phyloP scores from a whole-genome alignment of 2,888 invertebrate species.

The Alentia gelatinosa region DNA sequence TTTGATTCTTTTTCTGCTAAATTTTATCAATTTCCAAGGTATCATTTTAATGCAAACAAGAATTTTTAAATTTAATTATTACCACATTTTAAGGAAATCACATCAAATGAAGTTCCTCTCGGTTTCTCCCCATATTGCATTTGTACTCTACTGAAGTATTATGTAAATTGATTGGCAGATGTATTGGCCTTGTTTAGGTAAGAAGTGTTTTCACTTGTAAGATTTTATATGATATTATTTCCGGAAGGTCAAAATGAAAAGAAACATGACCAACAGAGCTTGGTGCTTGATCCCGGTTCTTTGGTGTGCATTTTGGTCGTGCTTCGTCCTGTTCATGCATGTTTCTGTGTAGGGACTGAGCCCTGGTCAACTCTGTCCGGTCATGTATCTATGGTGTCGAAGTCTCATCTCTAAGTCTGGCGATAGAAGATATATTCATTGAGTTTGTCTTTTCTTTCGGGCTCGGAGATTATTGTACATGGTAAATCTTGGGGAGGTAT shows the following conservation, averaged over 20 bases:
- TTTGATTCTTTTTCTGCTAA: not conserved
- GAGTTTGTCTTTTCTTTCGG: too few relatives aligned
- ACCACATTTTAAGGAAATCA: constrained; percentile 14
- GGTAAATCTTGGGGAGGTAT: too few relatives aligned
- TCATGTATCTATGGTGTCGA: too few relatives aligned
- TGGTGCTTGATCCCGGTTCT: too few relatives aligned
- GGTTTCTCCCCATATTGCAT: not conserved
- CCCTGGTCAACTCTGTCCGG: too few relatives aligned
- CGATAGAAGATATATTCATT: too few relatives aligned
- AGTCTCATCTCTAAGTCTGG: too few relatives aligned
- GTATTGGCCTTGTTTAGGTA: not conserved
- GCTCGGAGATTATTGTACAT: too few relatives aligned
- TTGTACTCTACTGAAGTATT: constrained; percentile 26
- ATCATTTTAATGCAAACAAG: not conserved
- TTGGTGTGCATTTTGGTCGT: too few relatives aligned
- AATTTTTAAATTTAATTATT: constrained; percentile 9
- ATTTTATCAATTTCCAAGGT: not conserved
- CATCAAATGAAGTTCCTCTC: not conserved
- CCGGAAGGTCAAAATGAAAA: not conserved
- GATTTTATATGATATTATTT: constrained; percentile 12
- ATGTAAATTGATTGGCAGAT: not conserved
- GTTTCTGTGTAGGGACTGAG: too few relatives aligned
- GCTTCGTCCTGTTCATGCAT: too few relatives aligned
- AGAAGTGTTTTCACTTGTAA: not conserved
- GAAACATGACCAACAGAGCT: not conserved